phyloP scores from a whole-genome alignment of 2,113 vertebrate genomes.

The Nematolebias whitei region DNA sequence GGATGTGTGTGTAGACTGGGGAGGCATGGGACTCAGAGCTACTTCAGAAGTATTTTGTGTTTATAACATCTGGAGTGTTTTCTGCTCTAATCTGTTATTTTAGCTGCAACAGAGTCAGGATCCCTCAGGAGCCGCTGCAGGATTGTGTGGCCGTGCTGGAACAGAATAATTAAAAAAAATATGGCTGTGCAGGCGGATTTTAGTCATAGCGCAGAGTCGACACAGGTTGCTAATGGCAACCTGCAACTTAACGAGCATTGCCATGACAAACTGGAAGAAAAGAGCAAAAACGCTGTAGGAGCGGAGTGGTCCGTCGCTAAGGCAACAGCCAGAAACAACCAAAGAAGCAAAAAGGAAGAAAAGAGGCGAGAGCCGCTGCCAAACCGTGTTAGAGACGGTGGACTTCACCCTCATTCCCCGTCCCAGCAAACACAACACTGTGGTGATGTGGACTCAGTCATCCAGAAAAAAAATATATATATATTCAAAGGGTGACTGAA shows the following conservation, averaged over 20 bases:
- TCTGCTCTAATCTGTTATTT: no score
- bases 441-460: no score
- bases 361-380: conserved; percentile 17
- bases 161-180: conserved; percentile 49
- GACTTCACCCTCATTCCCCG: neutral
- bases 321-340: conserved; percentile 70
- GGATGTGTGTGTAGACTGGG: conserved; percentile 46
- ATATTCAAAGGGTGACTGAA: no score
- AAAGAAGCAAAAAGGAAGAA: conserved; percentile 16
- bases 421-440: neutral
- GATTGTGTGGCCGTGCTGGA: conserved; percentile 6
- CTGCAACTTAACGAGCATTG: conserved; percentile 63
- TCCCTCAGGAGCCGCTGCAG: no score
- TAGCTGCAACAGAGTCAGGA: no score
- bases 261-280: conserved; percentile 77
- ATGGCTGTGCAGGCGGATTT: conserved; percentile 26
- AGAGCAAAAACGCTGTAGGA: conserved; percentile 49
- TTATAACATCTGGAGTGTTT: no score
- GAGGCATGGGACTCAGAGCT: conserved; percentile 55
- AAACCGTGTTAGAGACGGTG: conserved; percentile 26
- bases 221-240: conserved; percentile 69
- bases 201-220: conserved; percentile 68
- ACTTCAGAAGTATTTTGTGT: no score
- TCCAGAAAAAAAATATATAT: no score
- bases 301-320: conserved; percentile 50